Conservation (phyloP, 2,888 invertebrate species). For the Euzophera pinguis region DNA sequence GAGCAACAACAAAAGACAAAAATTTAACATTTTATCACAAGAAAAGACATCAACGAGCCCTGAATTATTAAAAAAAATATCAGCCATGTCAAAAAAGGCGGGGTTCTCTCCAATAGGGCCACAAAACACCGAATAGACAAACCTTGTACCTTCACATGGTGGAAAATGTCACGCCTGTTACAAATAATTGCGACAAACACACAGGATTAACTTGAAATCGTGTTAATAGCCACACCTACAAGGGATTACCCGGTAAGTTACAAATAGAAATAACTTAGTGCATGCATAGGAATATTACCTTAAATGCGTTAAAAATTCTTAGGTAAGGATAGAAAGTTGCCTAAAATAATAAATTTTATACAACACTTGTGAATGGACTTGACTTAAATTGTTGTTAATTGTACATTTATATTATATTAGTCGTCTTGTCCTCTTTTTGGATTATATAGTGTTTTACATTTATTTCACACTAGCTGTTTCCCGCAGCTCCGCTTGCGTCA, state of each 20-base stretch:
- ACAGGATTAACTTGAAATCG: conserved; percentile 55
- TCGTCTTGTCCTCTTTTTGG: too few species aligned
- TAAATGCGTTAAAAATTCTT: too few species aligned
- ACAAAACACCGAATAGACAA: conserved; percentile 13
- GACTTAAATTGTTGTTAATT: too few species aligned
- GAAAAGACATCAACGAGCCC: conserved; percentile 18
- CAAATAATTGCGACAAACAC: conserved; percentile 48
- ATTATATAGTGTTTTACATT: too few species aligned
- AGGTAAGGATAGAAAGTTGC: too few species aligned
- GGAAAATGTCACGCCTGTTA: conserved; percentile 36
- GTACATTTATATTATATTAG: too few species aligned
- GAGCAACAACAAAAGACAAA: too few species aligned
- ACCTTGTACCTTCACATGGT: neutral
- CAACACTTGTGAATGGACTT: too few species aligned
- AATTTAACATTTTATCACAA: neutral
- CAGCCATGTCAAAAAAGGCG: conserved; percentile 37
- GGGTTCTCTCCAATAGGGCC: conserved; percentile 24
- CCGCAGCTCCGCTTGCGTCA: too few species aligned
- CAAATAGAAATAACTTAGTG: neutral
- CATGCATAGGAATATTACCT: neutral
- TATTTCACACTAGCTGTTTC: too few species aligned
- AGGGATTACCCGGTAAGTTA: conserved; percentile 22
- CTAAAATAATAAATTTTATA: too few species aligned
- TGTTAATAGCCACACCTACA: conserved; percentile 59
- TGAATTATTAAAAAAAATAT: neutral